These are phyloP conservation scores for Dicaeum eximium DNA, from an alignment of 2,113 vertebrate species.

Conservation along the genomic window DNA sequence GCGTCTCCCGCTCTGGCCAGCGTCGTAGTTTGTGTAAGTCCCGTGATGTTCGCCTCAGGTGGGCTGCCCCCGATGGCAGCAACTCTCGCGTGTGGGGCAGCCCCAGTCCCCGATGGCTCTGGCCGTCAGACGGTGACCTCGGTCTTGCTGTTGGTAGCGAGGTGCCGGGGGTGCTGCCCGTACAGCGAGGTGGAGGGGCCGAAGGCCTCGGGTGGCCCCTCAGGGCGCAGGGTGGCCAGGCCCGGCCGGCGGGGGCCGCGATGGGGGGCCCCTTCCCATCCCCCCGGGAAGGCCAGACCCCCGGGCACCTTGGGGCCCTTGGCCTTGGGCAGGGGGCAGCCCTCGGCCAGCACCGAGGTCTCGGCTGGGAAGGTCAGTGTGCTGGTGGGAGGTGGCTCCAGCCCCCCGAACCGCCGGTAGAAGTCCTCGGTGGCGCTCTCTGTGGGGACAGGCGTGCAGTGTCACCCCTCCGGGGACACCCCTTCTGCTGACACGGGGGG, in stretches of 20 bases:
- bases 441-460: slow-evolving; percentile 32
- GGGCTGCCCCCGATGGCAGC: not conserved
- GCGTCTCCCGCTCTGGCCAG: accelerated
- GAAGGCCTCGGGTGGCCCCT: slow-evolving; percentile 85
- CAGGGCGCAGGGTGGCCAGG: slow-evolving; percentile 73
- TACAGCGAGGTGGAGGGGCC: slow-evolving; percentile 71
- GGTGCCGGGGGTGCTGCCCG: slow-evolving; percentile 67
- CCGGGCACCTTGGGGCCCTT: slow-evolving; percentile 78
- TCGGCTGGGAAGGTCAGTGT: slow-evolving; percentile 80
- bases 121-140: slow-evolving; percentile 91
- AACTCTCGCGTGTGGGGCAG: accelerated
- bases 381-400: slow-evolving; percentile 66
- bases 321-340: slow-evolving; percentile 75
- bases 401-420: slow-evolving; percentile 81
- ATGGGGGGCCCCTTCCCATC: slow-evolving; percentile 75
- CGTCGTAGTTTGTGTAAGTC: accelerated
- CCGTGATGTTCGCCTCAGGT: accelerated
- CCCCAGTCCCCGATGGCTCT: accelerated
- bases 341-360: slow-evolving; percentile 73
- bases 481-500: not conserved
- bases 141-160: slow-evolving; percentile 93
- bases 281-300: slow-evolving; percentile 74
- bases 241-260: slow-evolving; percentile 68
- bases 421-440: slow-evolving; percentile 80
- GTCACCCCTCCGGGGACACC: not conserved